phyloP scores from a whole-genome alignment of 2,113 vertebrate species.

The Periophthalmodon schlosseri region DNA sequence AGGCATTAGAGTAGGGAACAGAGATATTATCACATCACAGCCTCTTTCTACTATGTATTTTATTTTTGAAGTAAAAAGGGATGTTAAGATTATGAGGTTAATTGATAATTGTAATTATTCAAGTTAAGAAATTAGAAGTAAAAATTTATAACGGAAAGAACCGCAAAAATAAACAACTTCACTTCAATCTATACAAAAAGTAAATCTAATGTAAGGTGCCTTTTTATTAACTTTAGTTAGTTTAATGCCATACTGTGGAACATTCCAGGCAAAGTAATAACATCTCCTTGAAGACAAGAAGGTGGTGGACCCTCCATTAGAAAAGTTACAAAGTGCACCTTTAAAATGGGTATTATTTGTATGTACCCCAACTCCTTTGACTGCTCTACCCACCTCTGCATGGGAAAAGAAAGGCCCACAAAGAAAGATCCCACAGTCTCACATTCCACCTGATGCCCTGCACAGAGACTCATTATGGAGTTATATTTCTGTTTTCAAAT shows the following conservation, averaged over 20 bases:
- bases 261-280: neutral
- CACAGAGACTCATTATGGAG: slow-evolving; percentile 3
- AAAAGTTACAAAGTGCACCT: neutral
- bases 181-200: too few species aligned
- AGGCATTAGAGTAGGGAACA: neutral
- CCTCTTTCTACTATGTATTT: neutral
- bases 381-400: neutral
- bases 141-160: too few species aligned
- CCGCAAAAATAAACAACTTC: too few species aligned
- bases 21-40: neutral
- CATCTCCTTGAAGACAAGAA: too few species aligned
- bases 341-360: neutral
- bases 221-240: too few species aligned
- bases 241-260: neutral
- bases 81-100: too few species aligned
- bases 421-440: slow-evolving; percentile 24
- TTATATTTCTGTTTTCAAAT: slow-evolving; percentile 14
- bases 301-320: neutral
- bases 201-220: too few species aligned
- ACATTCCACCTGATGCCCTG: slow-evolving; percentile 14
- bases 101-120: too few species aligned
- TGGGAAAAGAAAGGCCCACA: slow-evolving; percentile 19
- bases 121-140: too few species aligned
- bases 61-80: too few species aligned
- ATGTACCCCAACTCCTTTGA: neutral